phyloP scores from a whole-genome alignment of 2,113 vertebrate genomes.

The Etheostoma spectabile region DNA sequence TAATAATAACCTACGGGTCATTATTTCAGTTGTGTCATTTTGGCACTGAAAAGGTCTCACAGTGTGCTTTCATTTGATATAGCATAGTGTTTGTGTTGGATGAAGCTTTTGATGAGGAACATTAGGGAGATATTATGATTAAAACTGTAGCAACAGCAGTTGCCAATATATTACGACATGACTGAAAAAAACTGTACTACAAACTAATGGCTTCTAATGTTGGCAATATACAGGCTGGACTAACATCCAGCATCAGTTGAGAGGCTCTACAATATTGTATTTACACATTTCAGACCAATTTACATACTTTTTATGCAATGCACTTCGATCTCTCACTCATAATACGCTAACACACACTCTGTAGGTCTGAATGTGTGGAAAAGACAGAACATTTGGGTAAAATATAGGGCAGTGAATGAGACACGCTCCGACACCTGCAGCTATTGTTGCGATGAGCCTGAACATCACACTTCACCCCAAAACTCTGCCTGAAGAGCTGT shows the following conservation, averaged over 20 bases:
- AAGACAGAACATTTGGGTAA: not conserved
- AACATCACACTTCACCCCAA: constrained; percentile 47
- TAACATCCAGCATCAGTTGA: not conserved
- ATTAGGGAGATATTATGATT: not conserved
- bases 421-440: constrained; percentile 26
- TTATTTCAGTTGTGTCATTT: not conserved
- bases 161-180: not conserved
- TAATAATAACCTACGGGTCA: not conserved
- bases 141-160: not conserved
- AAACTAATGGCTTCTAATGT: not conserved
- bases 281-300: constrained; percentile 17
- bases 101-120: not conserved
- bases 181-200: not conserved
- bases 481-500: constrained; percentile 35
- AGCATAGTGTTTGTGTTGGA: not conserved
- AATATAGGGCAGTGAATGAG: constrained; percentile 18
- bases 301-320: constrained; percentile 5
- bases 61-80: not conserved
- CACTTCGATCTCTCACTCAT: not conserved
- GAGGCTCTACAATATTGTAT: not conserved
- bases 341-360: not conserved
- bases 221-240: not conserved
- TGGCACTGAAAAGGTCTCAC: not conserved
- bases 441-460: constrained; percentile 15
- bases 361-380: not conserved